Percentiles rank a stretch among this genome's conserved stretches.
These are phyloP conservation scores for Blomia tropicalis DNA, from an alignment of 2,888 invertebrate genomes.

Conservation along the genomic window DNA sequence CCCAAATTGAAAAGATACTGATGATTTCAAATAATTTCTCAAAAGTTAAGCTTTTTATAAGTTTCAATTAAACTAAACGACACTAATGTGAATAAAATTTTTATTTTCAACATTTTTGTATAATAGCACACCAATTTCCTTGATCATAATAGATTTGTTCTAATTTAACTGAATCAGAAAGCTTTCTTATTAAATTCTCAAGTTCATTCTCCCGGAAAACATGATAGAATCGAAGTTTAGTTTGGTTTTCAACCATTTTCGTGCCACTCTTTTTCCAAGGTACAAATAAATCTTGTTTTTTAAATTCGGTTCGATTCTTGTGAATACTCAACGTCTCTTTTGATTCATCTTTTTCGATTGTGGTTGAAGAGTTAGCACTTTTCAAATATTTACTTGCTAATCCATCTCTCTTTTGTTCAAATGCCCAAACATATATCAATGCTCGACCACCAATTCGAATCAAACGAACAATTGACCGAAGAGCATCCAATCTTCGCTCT, in stretches of 20 bases:
- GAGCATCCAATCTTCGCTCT: conserved; percentile 54
- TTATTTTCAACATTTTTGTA: conserved; percentile 39
- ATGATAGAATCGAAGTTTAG: conserved; percentile 73
- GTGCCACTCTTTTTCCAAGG: conserved; percentile 62
- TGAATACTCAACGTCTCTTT: conserved; percentile 49
- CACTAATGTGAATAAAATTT: background rate
- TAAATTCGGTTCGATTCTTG: conserved; percentile 73
- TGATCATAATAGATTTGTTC: conserved; percentile 70
- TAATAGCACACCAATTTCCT: conserved; percentile 81
- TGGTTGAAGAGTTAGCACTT: background rate
- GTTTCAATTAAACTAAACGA: background rate
- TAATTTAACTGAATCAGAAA: conserved; percentile 43
- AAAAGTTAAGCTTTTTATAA: conserved; percentile 5
- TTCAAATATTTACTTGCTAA: conserved; percentile 33
- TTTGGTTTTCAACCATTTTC: conserved; percentile 32
- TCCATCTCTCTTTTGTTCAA: conserved; percentile 50
- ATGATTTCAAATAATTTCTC: too few species aligned
- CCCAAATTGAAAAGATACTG: too few species aligned
- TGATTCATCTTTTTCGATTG: background rate
- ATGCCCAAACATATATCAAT: conserved; percentile 90
- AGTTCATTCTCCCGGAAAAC: conserved; percentile 74
- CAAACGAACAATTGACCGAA: conserved; percentile 58
- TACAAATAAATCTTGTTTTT: conserved; percentile 74
- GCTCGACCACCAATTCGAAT: conserved; percentile 56
- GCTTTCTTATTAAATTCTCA: conserved; percentile 45